Percentiles rank a stretch among this genome's conserved stretches.
Evolutionary conservation across 2,888 invertebrate genomes (phyloP).

Genomic region (Piscicola geometra): DNA sequence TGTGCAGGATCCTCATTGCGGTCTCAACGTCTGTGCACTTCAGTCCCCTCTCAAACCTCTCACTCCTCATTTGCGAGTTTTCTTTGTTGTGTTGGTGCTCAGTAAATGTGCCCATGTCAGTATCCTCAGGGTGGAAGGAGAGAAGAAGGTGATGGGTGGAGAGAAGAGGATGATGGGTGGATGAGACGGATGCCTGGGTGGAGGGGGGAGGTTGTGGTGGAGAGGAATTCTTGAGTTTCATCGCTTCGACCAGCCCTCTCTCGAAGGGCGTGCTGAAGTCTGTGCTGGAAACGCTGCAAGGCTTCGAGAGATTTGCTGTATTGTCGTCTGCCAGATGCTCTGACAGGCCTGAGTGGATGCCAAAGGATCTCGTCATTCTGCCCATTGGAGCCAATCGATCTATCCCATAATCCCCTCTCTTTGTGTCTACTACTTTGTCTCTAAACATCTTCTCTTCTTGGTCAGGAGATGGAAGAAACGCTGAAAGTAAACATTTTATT

Average conservation of each 20-base stretch:
- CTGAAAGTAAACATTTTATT: no score
- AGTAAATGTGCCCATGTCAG: neutral
- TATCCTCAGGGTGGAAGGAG: neutral
- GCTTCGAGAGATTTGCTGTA: neutral
- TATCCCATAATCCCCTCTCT: neutral
- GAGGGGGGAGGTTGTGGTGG: no score
- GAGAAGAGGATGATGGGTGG: no score
- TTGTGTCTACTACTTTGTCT: neutral
- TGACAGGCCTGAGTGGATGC: slow-evolving; percentile 29
- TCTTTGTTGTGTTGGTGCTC: neutral
- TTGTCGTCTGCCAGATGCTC: neutral
- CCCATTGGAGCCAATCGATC: no score
- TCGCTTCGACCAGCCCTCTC: neutral
- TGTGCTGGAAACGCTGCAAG: no score
- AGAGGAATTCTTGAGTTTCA: neutral
- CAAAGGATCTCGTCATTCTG: slow-evolving; percentile 24
- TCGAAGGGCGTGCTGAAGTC: neutral
- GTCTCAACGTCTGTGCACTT: slow-evolving; percentile 10
- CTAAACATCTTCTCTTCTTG: slow-evolving; percentile 1
- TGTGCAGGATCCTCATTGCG: neutral
- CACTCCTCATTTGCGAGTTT: neutral
- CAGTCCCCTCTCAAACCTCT: neutral
- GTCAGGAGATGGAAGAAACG: slow-evolving; percentile 3
- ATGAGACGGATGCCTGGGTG: no score
- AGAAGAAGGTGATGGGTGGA: neutral